Conservation (phyloP, 2,888 invertebrate genomes). For the Cephus pulcher region DNA sequence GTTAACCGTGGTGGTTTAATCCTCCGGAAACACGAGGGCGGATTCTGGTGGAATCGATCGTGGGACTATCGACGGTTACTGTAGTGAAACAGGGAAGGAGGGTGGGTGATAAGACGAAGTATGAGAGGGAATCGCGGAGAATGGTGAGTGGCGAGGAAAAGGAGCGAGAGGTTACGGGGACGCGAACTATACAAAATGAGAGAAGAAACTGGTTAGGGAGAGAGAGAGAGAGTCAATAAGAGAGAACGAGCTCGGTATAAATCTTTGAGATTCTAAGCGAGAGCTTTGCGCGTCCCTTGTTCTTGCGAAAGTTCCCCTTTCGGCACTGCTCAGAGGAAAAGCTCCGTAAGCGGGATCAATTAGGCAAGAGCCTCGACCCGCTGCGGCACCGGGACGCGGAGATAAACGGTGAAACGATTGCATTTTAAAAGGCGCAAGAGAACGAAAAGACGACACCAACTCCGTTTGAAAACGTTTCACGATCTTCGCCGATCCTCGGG, state of each 20-base stretch:
- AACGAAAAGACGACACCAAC: neutral
- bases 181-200: neutral
- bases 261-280: neutral
- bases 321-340: neutral
- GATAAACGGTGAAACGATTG: conserved; percentile 7
- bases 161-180: neutral
- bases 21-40: conserved; percentile 2
- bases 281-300: neutral
- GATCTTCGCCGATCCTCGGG: neutral
- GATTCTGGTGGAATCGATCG: neutral
- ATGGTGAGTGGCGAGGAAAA: neutral
- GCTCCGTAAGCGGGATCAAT: conserved; percentile 9
- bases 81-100: neutral
- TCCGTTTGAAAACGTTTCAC: too few species aligned
- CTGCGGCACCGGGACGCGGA: neutral
- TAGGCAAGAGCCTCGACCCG: conserved; percentile 1
- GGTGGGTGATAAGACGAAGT: neutral
- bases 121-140: neutral
- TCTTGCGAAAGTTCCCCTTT: neutral
- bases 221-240: neutral
- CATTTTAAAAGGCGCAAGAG: neutral
- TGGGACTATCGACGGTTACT: neutral
- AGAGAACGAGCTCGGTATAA: neutral
- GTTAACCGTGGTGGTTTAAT: conserved; percentile 4
- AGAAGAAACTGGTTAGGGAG: neutral